phyloP scores from a whole-genome alignment of 2,797 vertebrate species.

The Lagorchestes hirsutus region DNA sequence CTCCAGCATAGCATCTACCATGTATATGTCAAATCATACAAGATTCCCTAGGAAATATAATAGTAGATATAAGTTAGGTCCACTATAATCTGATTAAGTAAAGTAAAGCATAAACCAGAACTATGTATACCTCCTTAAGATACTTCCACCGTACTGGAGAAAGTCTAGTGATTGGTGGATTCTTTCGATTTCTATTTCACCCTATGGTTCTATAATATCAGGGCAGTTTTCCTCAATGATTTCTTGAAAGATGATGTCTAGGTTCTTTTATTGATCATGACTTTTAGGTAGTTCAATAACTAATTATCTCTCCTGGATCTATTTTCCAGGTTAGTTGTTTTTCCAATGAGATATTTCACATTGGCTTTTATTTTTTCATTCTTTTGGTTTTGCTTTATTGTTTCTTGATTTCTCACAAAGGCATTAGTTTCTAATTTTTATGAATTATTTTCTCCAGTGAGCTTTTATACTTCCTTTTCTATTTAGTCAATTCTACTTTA shows the following conservation, averaged over 20 bases:
- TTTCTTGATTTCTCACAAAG: neutral
- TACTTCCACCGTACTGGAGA: neutral
- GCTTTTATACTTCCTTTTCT: neutral
- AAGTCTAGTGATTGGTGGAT: neutral
- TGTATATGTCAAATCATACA: neutral
- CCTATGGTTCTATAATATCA: neutral
- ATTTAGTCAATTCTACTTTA: neutral
- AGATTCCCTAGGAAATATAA: neutral
- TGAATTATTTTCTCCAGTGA: too few species aligned
- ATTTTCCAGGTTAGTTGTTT: neutral
- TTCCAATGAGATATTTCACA: neutral
- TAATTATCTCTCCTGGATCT: neutral
- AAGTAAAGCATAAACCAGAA: neutral
- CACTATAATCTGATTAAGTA: neutral
- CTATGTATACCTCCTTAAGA: neutral
- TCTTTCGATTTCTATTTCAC: neutral
- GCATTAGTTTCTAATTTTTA: neutral
- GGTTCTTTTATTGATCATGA: neutral
- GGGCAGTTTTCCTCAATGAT: neutral
- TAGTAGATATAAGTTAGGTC: neutral
- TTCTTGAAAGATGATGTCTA: neutral
- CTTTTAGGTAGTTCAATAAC: neutral
- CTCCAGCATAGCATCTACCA: neutral
- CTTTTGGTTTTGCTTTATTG: neutral
- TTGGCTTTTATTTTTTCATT: neutral